Evolutionary conservation across 2,113 vertebrate species (phyloP).

Genomic region (Anolis carolinensis): DNA sequence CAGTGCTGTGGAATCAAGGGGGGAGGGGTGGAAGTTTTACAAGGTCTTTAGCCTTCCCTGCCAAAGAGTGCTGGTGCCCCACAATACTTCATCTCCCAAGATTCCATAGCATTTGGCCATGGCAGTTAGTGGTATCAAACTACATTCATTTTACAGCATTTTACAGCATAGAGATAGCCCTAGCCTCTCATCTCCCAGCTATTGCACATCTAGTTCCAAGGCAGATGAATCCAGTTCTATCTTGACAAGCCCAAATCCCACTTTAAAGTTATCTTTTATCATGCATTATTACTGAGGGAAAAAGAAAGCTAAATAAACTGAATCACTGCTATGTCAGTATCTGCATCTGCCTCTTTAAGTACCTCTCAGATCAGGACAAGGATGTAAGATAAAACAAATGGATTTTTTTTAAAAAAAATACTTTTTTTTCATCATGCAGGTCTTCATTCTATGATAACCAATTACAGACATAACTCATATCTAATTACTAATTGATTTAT

Average conservation of each 20-base stretch:
- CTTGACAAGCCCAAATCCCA: background rate
- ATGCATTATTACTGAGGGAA: rapidly evolving
- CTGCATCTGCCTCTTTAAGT: background rate
- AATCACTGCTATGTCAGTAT: background rate
- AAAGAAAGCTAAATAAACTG: background rate
- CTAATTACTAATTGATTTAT: constrained; percentile 53
- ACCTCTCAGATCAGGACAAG: background rate
- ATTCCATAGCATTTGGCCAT: no score
- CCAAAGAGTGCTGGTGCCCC: no score
- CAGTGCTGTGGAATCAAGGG: no score
- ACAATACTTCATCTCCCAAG: no score
- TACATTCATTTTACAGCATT: no score
- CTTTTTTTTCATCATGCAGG: constrained; percentile 8
- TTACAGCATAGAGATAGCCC: background rate
- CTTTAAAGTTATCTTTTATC: rapidly evolving
- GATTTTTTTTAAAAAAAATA: background rate
- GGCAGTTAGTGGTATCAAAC: no score
- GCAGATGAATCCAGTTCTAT: background rate
- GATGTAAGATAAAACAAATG: background rate
- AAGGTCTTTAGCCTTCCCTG: no score
- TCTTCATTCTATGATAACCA: constrained; percentile 24
- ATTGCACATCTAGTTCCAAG: background rate
- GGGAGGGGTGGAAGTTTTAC: no score
- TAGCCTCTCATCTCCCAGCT: no score
- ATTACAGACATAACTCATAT: constrained; percentile 31